These are phyloP conservation scores for Neodon shergylaensis DNA, from an alignment of 2,113 vertebrate genomes.

Conservation along the genomic window DNA sequence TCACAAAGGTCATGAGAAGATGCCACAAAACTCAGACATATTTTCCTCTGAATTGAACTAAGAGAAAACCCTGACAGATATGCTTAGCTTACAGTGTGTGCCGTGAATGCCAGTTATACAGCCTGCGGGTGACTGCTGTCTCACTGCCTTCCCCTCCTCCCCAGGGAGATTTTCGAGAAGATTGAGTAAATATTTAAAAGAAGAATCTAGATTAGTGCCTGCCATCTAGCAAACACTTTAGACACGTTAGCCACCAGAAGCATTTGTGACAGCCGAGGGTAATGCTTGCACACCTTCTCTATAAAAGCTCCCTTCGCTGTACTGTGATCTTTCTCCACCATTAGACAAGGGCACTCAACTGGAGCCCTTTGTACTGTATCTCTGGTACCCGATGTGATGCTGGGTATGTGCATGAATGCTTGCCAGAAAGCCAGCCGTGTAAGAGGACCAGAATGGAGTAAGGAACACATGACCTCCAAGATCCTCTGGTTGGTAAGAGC, in stretches of 20 bases:
- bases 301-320: neutral
- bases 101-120: neutral
- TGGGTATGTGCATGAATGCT: neutral
- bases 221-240: neutral
- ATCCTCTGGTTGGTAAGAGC: neutral
- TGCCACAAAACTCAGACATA: neutral
- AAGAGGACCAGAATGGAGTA: neutral
- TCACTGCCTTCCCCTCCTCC: neutral
- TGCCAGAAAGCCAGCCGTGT: neutral
- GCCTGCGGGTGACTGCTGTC: neutral
- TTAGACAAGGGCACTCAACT: neutral
- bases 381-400: neutral
- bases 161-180: neutral
- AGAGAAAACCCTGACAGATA: neutral
- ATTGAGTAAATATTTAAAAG: slow-evolving; percentile 11
- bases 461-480: neutral
- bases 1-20: neutral
- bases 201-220: slow-evolving; percentile 30
- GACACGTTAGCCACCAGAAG: neutral
- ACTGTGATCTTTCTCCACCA: neutral
- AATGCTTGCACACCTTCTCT: neutral
- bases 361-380: neutral
- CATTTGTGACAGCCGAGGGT: neutral
- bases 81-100: neutral
- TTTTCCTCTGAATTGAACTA: neutral